Evolutionary conservation across 2,888 invertebrate species (phyloP), one percentile per base, ranked within the genome.

Genomic region (Tetrapedia diversipes): DNA sequence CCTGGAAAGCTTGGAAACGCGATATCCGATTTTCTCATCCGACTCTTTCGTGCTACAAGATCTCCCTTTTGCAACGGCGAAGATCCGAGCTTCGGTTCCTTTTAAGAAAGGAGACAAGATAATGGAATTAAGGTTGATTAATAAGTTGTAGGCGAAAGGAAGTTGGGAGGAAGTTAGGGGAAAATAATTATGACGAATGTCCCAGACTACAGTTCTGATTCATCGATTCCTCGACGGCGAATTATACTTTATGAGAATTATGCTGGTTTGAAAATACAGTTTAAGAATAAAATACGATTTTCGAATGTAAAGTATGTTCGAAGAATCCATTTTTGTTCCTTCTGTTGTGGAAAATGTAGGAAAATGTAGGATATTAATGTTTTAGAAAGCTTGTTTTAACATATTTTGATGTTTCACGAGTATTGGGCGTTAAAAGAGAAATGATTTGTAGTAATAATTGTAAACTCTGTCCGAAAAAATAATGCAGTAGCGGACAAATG

Each of bases 21-120:
- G 77, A 80, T 77, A 80, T 77, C 72, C 66, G 73, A 80, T 80
- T 77, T 69, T 64, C 69, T 34, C 29, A 37, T 19, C 37, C 19
- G 49, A 32, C 27, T 49, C 32, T 29, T 4, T 4, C 43, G 29
- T 7, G 54, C 54, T 39, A 49, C 45, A 45, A 68, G 68, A 72
- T 47, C 47, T 45, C 45, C 49, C 41, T 39, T 37, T 6, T 19
- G 1, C 6, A 22, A 11, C 39, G 19, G 8, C 27, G 16, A 16
- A n/a, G 6, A 1, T 29, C 27, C 47, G 34, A 37, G 34, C 16
- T 27, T 3, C 24, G 1, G 32, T 10, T n/a, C 24, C 14, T 56
- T 45, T 27, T 16, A 49, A 10, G 16, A 7, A 22, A 59, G 19
- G n/a, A 10, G 59, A 68, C 53, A 43, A 27, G 19, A 60, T 53